A percentile compares a stretch with the other conserved stretches of the same genome.
Conservation (phyloP, 2,113 vertebrate species). For the Bubo scandiacus region DNA sequence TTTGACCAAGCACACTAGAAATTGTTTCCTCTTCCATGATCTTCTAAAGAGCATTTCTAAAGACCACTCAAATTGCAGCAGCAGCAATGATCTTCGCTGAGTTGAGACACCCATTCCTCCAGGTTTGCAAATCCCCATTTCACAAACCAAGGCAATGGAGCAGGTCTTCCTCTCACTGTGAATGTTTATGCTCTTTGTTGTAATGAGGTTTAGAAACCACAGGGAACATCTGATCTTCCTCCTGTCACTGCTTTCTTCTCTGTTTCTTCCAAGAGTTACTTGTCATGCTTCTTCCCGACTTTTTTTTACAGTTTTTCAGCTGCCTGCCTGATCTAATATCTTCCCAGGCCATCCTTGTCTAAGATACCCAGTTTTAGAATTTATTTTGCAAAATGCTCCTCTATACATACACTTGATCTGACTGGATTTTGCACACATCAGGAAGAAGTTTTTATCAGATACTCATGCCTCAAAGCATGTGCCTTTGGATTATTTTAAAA, state of each 20-base stretch:
- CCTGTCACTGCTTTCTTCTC: background rate
- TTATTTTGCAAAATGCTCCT: background rate
- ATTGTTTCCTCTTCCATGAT: background rate
- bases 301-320: background rate
- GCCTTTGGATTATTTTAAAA: background rate
- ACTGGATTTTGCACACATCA: background rate
- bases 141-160: background rate
- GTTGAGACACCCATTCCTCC: background rate
- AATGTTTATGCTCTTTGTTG: background rate
- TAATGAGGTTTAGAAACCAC: background rate
- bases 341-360: background rate
- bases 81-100: background rate
- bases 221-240: background rate
- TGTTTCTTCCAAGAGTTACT: background rate
- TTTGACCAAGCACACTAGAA: background rate
- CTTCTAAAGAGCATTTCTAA: background rate
- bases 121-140: background rate
- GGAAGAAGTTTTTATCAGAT: background rate
- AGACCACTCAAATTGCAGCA: background rate
- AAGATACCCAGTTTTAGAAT: background rate
- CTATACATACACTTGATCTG: background rate
- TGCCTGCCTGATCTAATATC: background rate
- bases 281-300: background rate
- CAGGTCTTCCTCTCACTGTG: background rate
- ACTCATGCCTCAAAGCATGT: accelerated